Evolutionary conservation across 37 sponge, comb jelly and placozoan species (phyloP), one percentile per base, ranked within the genome.

Genomic region (Amphimedon queenslandica): DNA sequence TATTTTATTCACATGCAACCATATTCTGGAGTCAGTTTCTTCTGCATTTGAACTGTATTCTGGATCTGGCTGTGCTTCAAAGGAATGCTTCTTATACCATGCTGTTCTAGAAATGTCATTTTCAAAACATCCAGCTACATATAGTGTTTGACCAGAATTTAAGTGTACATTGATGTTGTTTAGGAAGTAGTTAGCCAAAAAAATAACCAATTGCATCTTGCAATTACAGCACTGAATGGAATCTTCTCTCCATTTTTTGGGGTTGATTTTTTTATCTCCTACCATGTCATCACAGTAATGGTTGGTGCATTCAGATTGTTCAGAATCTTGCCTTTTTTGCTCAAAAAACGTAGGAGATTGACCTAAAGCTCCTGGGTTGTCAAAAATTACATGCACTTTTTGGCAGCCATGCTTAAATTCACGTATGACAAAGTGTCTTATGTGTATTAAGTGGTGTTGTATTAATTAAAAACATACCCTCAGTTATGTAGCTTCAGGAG

Each of bases 391-490:
- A 60, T 74, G 74, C 1, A 55, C 35, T 30, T 71, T 57, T 4
- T 1, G 1, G 28, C 5, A 29, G 1, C 57, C 57, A 2, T 2
- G 2, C 1, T 2, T 2, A 55, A 51, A 51, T 4, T 71, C 60
- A 33, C 4, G 57, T 58, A 32, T 74, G 63, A 32, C 23, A 30
- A 13, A 58, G 23, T 8, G 63, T 60, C 33, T 23, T 74, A 23
- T 74, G 74, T 2, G 40, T 71, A 21, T 42, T 42, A 30, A 71
- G 30, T 42, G 71, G 74, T 37, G 60, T 37, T 2, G 74, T 74
- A 56, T 74, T 74, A 3, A 74, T 74, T 10, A 74, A 11, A 60
- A 74, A 74, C 74, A 74, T 74, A 37, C 74, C 74, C 63, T 74
- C 74, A 21, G 58, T 37, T 11, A 74, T 18, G 23, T 8, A 21